Evolutionary conservation across 2,113 vertebrate species (phyloP), one percentile per base, ranked within the genome.

Genomic region (Helogale parvula): DNA sequence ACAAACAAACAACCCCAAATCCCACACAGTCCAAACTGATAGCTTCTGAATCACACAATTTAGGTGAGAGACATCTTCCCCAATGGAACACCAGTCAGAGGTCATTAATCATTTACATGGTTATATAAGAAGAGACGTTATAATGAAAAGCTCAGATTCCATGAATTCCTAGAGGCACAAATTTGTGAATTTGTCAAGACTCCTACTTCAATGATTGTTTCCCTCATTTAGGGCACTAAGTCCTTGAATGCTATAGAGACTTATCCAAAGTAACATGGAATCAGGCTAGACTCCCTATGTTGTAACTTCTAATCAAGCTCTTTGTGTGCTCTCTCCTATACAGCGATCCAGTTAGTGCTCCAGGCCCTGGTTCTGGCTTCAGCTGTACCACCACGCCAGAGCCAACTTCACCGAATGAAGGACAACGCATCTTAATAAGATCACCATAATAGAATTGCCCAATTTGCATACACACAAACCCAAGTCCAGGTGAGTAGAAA

Each of bases 81-180:
- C 91, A n/a, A 4, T 85, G 45, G 57, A 23, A 84, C 94, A 96
- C 85, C 76, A 95, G 90, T 50, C 72, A 87, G 88, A 90, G 94
- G 77, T 35, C 90, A 97, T 94, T 97, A 71, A 93, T 3, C 38
- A 35, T 54, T 31, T 94, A 77, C 88, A 96, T 65, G 90, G 94
- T 63, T 97, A 94, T 93, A 94, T 89, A 80, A 97, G 90, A 98
- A 96, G 0, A 71, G 69, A 97, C 72, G 86, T 93, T 96, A 97
- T 85, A 97, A 96, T 92, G 94, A 96, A 54, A 98, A 83, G 94
- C 96, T 96, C 45, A 85, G 94, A 90, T 72, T 97, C 86, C 95
- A n/a, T 87, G 54, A 88, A 98, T 98, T 97, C 79, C 57, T 95
- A 96, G 33, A 65, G 80, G 23, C 27, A 45, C 5, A 57, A 16